phyloP scores from a whole-genome alignment of 2,888 invertebrate genomes.

The Litoditis marina region DNA sequence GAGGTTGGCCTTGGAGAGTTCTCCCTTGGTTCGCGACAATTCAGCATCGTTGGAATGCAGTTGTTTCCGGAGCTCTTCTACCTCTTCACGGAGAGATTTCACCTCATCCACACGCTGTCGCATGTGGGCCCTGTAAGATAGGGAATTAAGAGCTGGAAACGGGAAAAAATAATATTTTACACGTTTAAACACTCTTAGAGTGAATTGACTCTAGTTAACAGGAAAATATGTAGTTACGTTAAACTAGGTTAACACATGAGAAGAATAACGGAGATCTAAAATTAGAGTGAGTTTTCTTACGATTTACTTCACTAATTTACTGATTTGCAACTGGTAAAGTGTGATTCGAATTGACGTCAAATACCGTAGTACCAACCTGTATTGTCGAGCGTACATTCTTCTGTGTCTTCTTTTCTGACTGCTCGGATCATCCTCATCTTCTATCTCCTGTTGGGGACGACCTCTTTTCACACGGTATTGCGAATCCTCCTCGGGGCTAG shows the following conservation, averaged over 20 bases:
- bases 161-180: no score
- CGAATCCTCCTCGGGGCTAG: neutral
- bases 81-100: conserved; percentile 26
- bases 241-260: no score
- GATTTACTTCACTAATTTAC: no score
- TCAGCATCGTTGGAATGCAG: conserved; percentile 18
- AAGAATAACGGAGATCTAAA: no score
- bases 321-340: no score
- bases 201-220: no score
- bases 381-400: conserved; percentile 39
- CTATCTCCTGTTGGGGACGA: conserved; percentile 47
- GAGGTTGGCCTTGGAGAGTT: conserved; percentile 21
- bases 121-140: conserved; percentile 29
- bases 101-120: conserved; percentile 46
- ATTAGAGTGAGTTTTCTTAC: no score
- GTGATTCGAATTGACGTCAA: no score
- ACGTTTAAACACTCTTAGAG: no score
- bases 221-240: no score
- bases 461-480: conserved; percentile 23
- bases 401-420: conserved; percentile 41
- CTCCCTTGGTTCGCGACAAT: conserved; percentile 14
- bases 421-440: conserved; percentile 37
- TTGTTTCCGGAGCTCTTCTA: conserved; percentile 27
- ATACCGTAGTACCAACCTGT: no score
- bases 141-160: no score